Evolutionary conservation across 2,888 invertebrate genomes (phyloP), one percentile per base, ranked within the genome.

Genomic region (Galeruca laticollis): DNA sequence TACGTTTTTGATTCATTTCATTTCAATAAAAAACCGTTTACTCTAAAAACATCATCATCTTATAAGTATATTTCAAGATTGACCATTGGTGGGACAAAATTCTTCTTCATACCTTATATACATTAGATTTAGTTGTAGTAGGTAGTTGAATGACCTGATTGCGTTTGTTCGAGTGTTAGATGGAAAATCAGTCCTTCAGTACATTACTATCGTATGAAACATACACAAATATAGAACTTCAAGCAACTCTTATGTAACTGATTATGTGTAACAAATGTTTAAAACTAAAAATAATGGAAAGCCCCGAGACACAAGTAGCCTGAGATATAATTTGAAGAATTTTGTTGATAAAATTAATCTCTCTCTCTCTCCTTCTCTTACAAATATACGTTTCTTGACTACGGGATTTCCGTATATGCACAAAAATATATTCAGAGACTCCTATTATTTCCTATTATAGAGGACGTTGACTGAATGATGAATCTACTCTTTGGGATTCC

Each of bases 91-190:
- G 43, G 43, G 15, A 47, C 43, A 15, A 9, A n/a, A 47, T n/a
- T 47, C 15, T 15, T 47, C 15, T 47, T 47, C 18, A n/a, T 15
- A 47, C 15, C 43, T 47, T 47, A n/a, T 18, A n/a, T 6, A 15
- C 15, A 47, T 47, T 47, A 15, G 6, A 15, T 47, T 47, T 1
- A 47, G 47, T 47, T 47, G 18, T 18, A 47, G 15, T 18, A 47
- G 47, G 47, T 47, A 47, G 47, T 15, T 47, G 47, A 47, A 47
- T 9, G 47, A 47, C 47, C 47, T 47, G 47, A 8, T 47, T 47
- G 18, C 18, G 18, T 18, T 47, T 2, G 18, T 15, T 47, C 9
- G 18, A 15, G 47, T 47, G 47, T 47, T 47, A 47, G 47, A 47
- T 47, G 18, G 15, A 47, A 47, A 15, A 18, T 47, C 2, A 9